phyloP scores from a whole-genome alignment of 1,140 invertebrate species.

The Colletes gigas region DNA sequence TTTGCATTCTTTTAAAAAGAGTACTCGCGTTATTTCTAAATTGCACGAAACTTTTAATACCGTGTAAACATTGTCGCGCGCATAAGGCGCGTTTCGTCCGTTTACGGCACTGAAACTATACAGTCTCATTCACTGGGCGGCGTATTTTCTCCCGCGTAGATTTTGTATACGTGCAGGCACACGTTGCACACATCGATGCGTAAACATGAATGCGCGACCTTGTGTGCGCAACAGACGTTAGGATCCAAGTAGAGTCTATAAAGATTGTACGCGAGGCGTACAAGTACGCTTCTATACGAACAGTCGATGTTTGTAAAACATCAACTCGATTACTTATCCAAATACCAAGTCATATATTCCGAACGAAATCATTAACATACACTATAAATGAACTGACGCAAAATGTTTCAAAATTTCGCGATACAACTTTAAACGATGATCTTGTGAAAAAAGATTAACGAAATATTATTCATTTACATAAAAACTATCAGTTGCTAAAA shows the following conservation, averaged over 20 bases:
- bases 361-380: not conserved
- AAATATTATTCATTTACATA: no score
- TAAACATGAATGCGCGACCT: constrained; percentile 53
- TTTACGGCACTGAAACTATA: constrained; percentile 36
- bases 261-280: constrained; percentile 42
- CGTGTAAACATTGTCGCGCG: not conserved
- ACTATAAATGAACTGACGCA: no score
- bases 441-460: no score
- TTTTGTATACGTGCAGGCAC: not conserved
- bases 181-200: not conserved
- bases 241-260: constrained; percentile 33
- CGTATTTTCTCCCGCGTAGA: constrained; percentile 31
- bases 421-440: no score
- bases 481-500: no score
- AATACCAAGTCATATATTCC: no score
- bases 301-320: constrained; percentile 38
- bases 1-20: no score
- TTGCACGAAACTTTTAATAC: not conserved
- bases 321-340: constrained; percentile 5
- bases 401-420: no score
- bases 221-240: constrained; percentile 65
- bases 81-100: not conserved
- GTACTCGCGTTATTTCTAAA: no score
- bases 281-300: constrained; percentile 33
- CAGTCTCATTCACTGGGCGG: constrained; percentile 35